Percentiles rank a stretch among this genome's conserved stretches.
These are phyloP conservation scores for Tokudaia muenninki DNA, from an alignment of 2,797 vertebrate genomes.

Conservation along the genomic window DNA sequence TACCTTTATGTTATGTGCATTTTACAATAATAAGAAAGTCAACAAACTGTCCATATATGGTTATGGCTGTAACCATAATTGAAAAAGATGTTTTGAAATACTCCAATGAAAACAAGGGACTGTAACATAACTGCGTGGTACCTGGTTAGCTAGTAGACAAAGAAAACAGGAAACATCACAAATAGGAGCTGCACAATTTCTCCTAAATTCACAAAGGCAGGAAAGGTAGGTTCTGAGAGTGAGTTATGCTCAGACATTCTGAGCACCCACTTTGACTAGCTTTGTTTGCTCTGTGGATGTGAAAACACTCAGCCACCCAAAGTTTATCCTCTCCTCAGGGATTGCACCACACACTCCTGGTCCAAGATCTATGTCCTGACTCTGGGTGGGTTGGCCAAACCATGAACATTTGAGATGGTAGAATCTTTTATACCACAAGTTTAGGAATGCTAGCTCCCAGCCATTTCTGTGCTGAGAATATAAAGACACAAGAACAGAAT, in stretches of 20 bases:
- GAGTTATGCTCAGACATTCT: not conserved
- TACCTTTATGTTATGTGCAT: not conserved
- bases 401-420: slow-evolving; percentile 41
- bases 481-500: not conserved
- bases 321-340: not conserved
- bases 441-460: slow-evolving; percentile 29
- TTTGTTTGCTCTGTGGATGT: not conserved
- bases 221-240: not conserved
- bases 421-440: slow-evolving; percentile 32
- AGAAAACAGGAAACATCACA: not conserved
- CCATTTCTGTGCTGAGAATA: not conserved
- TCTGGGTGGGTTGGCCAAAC: slow-evolving; percentile 9
- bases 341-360: not conserved
- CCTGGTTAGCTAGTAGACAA: not conserved
- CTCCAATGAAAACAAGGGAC: slow-evolving; percentile 17
- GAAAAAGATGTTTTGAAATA: not conserved
- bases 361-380: slow-evolving; percentile 20
- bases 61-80: not conserved
- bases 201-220: not conserved
- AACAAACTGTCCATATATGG: not conserved
- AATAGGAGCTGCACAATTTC: not conserved
- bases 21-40: not conserved
- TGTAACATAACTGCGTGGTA: not conserved
- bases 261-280: not conserved
- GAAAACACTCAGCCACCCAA: not conserved